Evolutionary conservation across 2,797 vertebrate species (phyloP), one percentile per base, ranked within the genome.

Genomic region (Lithobates sylvaticus): DNA sequence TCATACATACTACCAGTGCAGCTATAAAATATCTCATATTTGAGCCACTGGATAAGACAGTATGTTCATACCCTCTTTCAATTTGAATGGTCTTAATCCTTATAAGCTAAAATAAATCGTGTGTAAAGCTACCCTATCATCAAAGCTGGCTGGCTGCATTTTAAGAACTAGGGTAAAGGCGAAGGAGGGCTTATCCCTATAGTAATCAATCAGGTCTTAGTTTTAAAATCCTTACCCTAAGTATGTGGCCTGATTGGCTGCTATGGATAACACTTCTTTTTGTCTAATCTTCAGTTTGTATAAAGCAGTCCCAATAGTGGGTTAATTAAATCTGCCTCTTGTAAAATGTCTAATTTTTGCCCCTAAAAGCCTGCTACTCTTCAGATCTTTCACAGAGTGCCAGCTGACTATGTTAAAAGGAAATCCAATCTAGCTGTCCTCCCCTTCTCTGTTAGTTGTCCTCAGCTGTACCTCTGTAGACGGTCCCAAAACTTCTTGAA

Each of bases 361-460:
- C 74, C 18, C 70, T 27, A 47, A 12, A 75, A 61, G n/a, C n/a
- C 26, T 12, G 26, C 16, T 32, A 36, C 65, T 70, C 47, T 64
- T 32, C 27, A 54, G 42, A 84, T 76, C 75, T 72, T 58, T 84
- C 36, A 42, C 47, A 21, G 6, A 16, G 42, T 64, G 50, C 68
- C 70, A 70, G 83, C 29, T 79, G 75, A 78, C 81, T 16, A 73
- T 58, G 21, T 73, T 83, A 67, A 82, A 15, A 39, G 29, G 68
- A 12, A 74, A 78, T 39, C 44, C 3, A 68, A 42, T 78, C 50
- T 16, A 61, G 26, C 18, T 15, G 12, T 39, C 61, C 10, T 44
- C 27, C 50, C 26, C n/a, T 44, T 3, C 76, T 70, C 23, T 65
- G 36, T 34, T 47, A 47, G 44, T 50, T 64, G 67, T 50, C 64